These are phyloP conservation scores for Synanthedon myopaeformis DNA, from an alignment of 2,888 invertebrate genomes.

Conservation along the genomic window DNA sequence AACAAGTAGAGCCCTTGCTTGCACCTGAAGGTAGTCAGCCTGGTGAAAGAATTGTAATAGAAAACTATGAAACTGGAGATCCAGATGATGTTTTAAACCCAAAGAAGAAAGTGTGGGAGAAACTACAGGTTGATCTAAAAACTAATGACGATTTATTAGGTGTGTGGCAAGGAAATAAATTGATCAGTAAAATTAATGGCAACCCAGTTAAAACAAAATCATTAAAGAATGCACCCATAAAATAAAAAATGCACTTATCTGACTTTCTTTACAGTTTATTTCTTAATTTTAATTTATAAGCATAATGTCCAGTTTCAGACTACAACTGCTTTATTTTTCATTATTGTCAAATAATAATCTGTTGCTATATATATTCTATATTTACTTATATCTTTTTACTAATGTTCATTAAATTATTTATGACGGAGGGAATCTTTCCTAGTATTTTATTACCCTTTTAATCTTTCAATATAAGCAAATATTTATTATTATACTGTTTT, in stretches of 20 bases:
- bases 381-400: too few relatives aligned
- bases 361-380: too few relatives aligned
- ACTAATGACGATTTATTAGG: constrained; percentile 79
- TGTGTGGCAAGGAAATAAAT: constrained; percentile 86
- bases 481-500: too few relatives aligned
- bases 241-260: constrained; percentile 52
- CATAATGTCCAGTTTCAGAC: too few relatives aligned
- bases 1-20: constrained; percentile 85
- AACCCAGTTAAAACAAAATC: constrained; percentile 80
- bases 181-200: constrained; percentile 78
- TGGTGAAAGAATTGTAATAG: constrained; percentile 86
- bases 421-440: too few relatives aligned
- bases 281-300: not conserved
- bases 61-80: constrained; percentile 81
- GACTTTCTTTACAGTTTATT: not conserved
- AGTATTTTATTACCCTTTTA: too few relatives aligned
- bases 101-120: constrained; percentile 98
- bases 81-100: constrained; percentile 92
- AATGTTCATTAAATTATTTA: too few relatives aligned
- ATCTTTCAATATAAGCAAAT: too few relatives aligned
- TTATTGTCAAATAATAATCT: too few relatives aligned
- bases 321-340: too few relatives aligned
- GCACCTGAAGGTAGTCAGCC: constrained; percentile 81
- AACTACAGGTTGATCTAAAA: constrained; percentile 83
- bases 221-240: constrained; percentile 86